Conservation (phyloP, 35 echinoderm and acorn worm genomes). For the Diadema setosum region DNA sequence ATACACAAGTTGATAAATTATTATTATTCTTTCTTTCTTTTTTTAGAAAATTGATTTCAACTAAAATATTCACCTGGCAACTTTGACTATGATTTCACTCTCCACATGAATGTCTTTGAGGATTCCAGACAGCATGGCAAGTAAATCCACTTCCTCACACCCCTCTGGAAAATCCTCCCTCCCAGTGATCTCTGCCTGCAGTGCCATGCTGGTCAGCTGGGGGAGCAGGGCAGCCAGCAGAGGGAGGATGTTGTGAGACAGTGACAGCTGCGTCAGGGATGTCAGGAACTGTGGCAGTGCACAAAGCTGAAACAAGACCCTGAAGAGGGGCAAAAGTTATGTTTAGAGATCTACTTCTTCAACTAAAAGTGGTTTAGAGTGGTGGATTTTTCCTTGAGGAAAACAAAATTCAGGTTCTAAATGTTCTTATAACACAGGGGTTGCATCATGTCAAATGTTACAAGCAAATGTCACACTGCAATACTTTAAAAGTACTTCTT, state of each 20-base stretch:
- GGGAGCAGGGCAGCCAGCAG: slow-evolving; percentile 45
- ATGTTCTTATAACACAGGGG: too few relatives aligned
- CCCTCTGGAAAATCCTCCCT: neutral
- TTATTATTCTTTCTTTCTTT: too few relatives aligned
- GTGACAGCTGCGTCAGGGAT: slow-evolving; percentile 40
- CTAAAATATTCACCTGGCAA: slow-evolving; percentile 3
- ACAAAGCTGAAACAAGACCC: slow-evolving; percentile 59
- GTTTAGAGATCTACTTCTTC: too few relatives aligned
- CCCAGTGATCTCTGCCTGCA: neutral
- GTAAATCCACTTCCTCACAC: neutral
- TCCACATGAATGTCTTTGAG: slow-evolving; percentile 6
- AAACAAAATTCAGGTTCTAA: too few relatives aligned
- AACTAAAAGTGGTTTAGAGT: too few relatives aligned
- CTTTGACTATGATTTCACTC: neutral
- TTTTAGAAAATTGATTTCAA: too few relatives aligned
- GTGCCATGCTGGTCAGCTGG: slow-evolving; percentile 4
- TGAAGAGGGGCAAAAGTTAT: slow-evolving; percentile 5
- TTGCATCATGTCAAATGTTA: too few relatives aligned
- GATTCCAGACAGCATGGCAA: slow-evolving; percentile 3
- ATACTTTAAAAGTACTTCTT: too few relatives aligned
- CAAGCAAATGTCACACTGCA: too few relatives aligned
- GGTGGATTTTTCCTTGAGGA: too few relatives aligned
- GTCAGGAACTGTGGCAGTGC: slow-evolving; percentile 13
- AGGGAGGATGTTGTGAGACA: slow-evolving; percentile 56
- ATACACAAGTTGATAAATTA: too few relatives aligned